These are phyloP conservation scores for Lydus trimaculatus DNA, from an alignment of 2,888 invertebrate genomes.

Conservation along the genomic window DNA sequence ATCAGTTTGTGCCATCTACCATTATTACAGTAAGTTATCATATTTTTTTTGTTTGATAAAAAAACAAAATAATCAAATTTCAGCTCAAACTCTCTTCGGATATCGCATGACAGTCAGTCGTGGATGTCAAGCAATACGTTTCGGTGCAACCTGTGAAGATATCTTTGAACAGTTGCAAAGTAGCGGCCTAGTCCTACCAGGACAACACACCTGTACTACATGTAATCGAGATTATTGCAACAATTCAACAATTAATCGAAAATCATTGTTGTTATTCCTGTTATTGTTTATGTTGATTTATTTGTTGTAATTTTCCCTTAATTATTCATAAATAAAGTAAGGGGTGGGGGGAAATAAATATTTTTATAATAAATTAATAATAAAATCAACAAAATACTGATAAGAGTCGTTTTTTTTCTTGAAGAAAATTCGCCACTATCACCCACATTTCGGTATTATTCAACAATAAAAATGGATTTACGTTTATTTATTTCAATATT, in stretches of 20 bases:
- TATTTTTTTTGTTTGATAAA: not conserved
- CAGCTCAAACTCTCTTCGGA: constrained; percentile 16
- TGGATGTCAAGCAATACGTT: constrained; percentile 49
- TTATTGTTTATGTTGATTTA: constrained; percentile 3
- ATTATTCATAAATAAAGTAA: too few relatives aligned
- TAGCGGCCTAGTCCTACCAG: constrained; percentile 44
- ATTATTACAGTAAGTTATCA: constrained; percentile 46
- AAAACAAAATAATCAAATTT: not conserved
- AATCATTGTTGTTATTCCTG: not conserved
- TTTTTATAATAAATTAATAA: constrained; percentile 4
- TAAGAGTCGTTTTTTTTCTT: not conserved
- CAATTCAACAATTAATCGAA: not conserved
- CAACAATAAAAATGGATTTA: not conserved
- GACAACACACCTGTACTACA: constrained; percentile 50
- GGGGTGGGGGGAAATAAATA: constrained; percentile 7
- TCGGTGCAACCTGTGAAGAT: constrained; percentile 51
- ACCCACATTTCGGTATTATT: not conserved
- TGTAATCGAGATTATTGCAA: constrained; percentile 51
- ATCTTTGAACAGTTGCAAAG: constrained; percentile 48
- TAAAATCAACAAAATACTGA: not conserved
- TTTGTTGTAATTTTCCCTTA: constrained; percentile 20
- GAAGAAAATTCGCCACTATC: not conserved
- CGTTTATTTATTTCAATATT: not conserved
- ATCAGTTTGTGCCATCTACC: constrained; percentile 50
- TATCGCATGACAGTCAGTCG: constrained; percentile 40